Conservation (phyloP, 1,140 invertebrate species). For the Euschistus heros region DNA sequence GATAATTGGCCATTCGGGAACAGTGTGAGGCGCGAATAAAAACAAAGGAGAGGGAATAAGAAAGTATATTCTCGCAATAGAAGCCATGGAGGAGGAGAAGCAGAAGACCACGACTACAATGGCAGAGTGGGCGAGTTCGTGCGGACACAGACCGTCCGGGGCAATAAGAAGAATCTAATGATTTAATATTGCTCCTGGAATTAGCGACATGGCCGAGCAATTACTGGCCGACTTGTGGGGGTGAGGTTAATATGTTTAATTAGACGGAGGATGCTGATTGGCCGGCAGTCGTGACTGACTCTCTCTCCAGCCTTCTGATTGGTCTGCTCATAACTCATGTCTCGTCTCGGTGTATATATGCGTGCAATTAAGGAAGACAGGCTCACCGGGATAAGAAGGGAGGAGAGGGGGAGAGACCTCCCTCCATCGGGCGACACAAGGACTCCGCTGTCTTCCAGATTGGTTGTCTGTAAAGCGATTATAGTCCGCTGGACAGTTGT, state of each 20-base stretch:
- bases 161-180: constrained; percentile 1
- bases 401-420: no score
- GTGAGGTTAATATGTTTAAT: constrained; percentile 7
- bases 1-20: no score
- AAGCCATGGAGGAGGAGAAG: no score
- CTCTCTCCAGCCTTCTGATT: background rate
- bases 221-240: background rate
- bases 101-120: background rate
- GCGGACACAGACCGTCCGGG: background rate
- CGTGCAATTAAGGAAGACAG: no score
- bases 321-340: constrained; percentile 7
- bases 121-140: constrained; percentile 2
- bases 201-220: background rate
- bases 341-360: background rate
- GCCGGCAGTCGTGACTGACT: background rate
- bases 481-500: no score
- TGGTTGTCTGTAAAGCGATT: no score
- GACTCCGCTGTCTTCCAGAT: no score
- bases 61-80: no score
- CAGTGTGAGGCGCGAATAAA: no score
- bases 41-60: no score
- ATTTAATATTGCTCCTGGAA: constrained; percentile 3
- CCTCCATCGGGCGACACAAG: no score
- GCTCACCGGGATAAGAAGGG: no score
- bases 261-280: background rate